Conservation (phyloP, 2,797 vertebrate genomes). For the Pteropus rufus region DNA sequence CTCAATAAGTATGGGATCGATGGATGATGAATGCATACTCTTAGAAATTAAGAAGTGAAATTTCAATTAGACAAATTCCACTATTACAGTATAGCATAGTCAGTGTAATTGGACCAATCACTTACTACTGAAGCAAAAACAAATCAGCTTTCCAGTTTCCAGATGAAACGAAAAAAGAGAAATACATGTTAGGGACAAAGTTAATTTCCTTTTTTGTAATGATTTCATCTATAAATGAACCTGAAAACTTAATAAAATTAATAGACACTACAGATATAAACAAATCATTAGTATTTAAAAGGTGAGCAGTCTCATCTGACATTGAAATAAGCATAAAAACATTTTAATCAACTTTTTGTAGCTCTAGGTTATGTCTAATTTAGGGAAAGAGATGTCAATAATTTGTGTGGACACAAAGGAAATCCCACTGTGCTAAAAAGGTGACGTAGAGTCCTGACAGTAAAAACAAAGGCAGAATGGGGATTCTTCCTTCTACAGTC, state of each 20-base stretch:
- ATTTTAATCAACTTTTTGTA: neutral
- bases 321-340: neutral
- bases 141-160: neutral
- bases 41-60: slow-evolving; percentile 7
- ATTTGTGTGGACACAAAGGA: neutral
- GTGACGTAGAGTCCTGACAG: neutral
- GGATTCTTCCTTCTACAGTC: neutral
- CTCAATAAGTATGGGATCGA: neutral
- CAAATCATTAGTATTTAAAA: neutral
- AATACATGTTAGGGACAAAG: neutral
- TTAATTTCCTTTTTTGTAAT: neutral
- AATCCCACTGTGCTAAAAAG: neutral
- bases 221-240: slow-evolving; percentile 5
- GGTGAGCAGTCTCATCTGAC: neutral
- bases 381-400: neutral
- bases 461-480: neutral
- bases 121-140: neutral
- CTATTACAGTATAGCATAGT: neutral
- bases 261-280: neutral
- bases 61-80: neutral
- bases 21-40: neutral
- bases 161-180: slow-evolving; percentile 2
- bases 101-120: neutral
- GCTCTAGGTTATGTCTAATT: neutral
- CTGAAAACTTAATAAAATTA: slow-evolving; percentile 10